Evolutionary conservation across 2,888 invertebrate genomes (phyloP), one percentile per base, ranked within the genome.

Genomic region (Tetanocera ferruginea): DNA sequence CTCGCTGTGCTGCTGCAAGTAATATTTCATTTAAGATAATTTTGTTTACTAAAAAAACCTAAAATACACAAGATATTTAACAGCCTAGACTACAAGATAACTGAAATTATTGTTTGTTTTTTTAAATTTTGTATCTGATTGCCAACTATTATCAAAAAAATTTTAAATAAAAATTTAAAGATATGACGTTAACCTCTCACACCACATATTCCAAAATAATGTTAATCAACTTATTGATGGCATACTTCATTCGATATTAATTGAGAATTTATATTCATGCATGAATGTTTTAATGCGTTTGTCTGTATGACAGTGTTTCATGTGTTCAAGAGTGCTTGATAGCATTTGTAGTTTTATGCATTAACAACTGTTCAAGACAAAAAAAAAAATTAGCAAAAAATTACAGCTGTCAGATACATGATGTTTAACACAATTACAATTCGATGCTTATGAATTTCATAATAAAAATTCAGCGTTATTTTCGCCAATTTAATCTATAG

Each of bases 171-270:
- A 34, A 70, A 51, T 70, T 70, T 28, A 28, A 49, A 28, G 25
- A 17, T 11, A 64, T n/a, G 1, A n/a, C n/a, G 5, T n/a, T 19
- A 23, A 5, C 19, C 3, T 11, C n/a, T n/a, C n/a, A n/a, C 55
- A 55, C 4, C 17, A 17, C 17, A 49, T 34, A 34, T 64, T 23
- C 14, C 51, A 2, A 49, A 9, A 51, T 31, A 11, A 25, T 49
- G 69, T 25, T 14, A 6, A 9, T 70, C 28, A 9, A 14, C 34
- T 28, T 28, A 17, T n/a, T 17, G 64, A 64, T n/a, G n/a, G 0
- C 23, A 34, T 2, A n/a, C 11, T 55, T 51, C 23, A 55, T 76
- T 67, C 19, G 23, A 62, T 76, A 55, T 43, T 76, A 67, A 62
- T 37, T 37, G 66, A 19, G 28, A 43, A 25, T 52, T 66, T 57